Conservation (phyloP, 2,888 invertebrate genomes). For the Rhingia campestris region DNA sequence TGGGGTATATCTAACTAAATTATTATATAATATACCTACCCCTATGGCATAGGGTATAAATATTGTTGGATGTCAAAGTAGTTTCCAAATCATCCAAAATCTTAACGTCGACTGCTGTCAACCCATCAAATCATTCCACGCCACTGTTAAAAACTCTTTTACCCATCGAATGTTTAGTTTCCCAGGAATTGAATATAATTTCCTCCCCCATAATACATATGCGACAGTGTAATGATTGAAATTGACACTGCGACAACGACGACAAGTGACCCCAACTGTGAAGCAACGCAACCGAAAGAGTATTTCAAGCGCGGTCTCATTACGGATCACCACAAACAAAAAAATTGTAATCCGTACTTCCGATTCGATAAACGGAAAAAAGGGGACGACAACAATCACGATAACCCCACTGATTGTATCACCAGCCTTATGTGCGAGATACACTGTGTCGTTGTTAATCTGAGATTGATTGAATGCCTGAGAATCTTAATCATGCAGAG, state of each 20-base stretch:
- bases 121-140: neutral
- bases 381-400: constrained; percentile 49
- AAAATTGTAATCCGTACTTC: constrained; percentile 62
- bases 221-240: constrained; percentile 57
- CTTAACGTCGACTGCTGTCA: neutral
- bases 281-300: constrained; percentile 31
- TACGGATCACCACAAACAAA: constrained; percentile 53
- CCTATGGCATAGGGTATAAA: no score
- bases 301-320: constrained; percentile 51
- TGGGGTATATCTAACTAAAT: no score
- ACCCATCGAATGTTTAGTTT: constrained; percentile 18
- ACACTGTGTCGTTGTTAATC: constrained; percentile 28
- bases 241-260: constrained; percentile 68
- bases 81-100: no score
- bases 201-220: constrained; percentile 57
- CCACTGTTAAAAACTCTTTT: neutral
- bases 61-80: no score
- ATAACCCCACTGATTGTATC: constrained; percentile 47
- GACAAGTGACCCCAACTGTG: constrained; percentile 66
- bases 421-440: constrained; percentile 29
- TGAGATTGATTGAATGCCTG: constrained; percentile 41
- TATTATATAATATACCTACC: no score
- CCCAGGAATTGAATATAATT: constrained; percentile 47
- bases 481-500: constrained; percentile 47
- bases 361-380: constrained; percentile 46